A percentile compares a stretch with the other conserved stretches of the same genome.
These are phyloP conservation scores for Felis catus DNA, from an alignment of 2,113 vertebrate species.

Conservation along the genomic window F.catus_Fca126_mat1.0 CM031417.1:66777001-66777500, in stretches of 20 bases:
- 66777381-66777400: conserved; percentile 47
- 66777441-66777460: conserved; percentile 33
- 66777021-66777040: conserved; percentile 60
- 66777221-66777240: conserved; percentile 69
- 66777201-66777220: conserved; percentile 72
- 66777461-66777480: background rate
- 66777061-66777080: conserved; percentile 73
- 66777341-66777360: conserved; percentile 62
- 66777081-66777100: conserved; percentile 52
- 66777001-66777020: conserved; percentile 9
- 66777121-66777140: conserved; percentile 13
- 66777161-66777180: background rate
- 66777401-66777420: conserved; percentile 35
- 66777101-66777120: conserved; percentile 23
- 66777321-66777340: conserved; percentile 35
- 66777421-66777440: conserved; percentile 45
- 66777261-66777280: conserved; percentile 7
- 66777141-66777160: conserved; percentile 28
- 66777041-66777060: conserved; percentile 59
- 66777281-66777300: background rate
- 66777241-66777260: conserved; percentile 65
- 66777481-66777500: conserved; percentile 52
- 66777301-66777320: conserved; percentile 39
- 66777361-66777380: conserved; percentile 40
- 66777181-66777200: conserved; percentile 54